A percentile compares a stretch with the other conserved stretches of the same genome.
Conservation (phyloP, 2,113 vertebrate species). For the Toxostoma redivivum region DNA sequence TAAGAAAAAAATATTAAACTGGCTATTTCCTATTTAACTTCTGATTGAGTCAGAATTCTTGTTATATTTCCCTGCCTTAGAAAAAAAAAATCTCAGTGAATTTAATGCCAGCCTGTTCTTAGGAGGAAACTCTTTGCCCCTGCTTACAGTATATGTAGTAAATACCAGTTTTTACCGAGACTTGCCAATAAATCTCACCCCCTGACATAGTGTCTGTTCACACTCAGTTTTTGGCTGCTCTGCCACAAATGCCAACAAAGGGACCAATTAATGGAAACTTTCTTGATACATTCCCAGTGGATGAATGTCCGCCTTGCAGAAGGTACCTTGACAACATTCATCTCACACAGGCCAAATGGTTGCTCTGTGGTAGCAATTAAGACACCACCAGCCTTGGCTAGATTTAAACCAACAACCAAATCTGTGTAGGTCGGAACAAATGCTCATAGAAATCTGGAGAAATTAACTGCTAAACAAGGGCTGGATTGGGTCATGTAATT, state of each 20-base stretch:
- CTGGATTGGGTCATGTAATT: background rate
- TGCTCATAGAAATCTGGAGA: slow-evolving; percentile 14
- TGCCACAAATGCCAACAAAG: slow-evolving; percentile 63
- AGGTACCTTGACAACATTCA: slow-evolving; percentile 61
- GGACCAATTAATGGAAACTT: slow-evolving; percentile 70
- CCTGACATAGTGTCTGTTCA: slow-evolving; percentile 55
- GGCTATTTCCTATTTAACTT: background rate
- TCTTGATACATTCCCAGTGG: slow-evolving; percentile 62
- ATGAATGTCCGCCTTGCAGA: slow-evolving; percentile 63
- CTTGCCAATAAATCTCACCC: slow-evolving; percentile 58
- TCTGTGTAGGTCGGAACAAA: slow-evolving; percentile 35
- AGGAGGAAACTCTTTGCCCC: background rate
- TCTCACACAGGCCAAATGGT: slow-evolving; percentile 49
- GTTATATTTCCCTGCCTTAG: background rate
- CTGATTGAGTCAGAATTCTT: background rate
- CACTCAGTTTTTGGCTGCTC: slow-evolving; percentile 51
- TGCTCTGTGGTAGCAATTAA: slow-evolving; percentile 65
- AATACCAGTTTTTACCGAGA: slow-evolving; percentile 20
- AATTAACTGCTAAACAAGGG: slow-evolving; percentile 25
- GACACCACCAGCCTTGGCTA: slow-evolving; percentile 56
- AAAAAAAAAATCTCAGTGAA: background rate
- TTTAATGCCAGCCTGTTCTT: background rate
- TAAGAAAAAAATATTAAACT: background rate
- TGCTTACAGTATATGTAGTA: slow-evolving; percentile 16
- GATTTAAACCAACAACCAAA: slow-evolving; percentile 63